phyloP scores from a whole-genome alignment of 2,113 vertebrate genomes.

The Sarotherodon lohbergeri region DNA sequence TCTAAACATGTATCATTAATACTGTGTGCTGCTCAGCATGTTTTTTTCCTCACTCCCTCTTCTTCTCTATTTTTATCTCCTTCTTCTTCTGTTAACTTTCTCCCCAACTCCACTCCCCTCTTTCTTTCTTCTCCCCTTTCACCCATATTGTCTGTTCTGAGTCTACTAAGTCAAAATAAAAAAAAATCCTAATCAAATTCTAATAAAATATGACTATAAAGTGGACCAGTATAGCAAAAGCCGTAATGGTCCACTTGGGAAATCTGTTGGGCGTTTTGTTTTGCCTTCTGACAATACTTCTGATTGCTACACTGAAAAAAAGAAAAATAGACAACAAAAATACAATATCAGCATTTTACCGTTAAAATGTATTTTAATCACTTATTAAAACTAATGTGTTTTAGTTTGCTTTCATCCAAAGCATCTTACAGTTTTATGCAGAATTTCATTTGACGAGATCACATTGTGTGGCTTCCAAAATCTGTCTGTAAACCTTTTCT shows the following conservation, averaged over 20 bases:
- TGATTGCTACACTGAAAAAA: not conserved
- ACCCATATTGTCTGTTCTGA: not conserved
- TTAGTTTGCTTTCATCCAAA: not conserved
- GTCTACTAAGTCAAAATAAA: not conserved
- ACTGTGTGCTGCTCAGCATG: not conserved
- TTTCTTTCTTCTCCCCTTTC: not conserved
- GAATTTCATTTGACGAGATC: not conserved
- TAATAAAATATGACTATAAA: not conserved
- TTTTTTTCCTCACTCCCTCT: not conserved
- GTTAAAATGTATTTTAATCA: not conserved
- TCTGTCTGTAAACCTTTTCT: fast-evolving
- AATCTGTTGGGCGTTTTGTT: not conserved
- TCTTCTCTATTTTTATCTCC: not conserved
- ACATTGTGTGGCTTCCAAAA: not conserved
- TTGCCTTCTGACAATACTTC: not conserved
- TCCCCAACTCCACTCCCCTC: not conserved
- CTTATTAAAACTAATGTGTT: not conserved
- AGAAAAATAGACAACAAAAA: not conserved
- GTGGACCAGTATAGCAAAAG: not conserved
- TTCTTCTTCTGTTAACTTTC: not conserved
- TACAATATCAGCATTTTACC: not conserved
- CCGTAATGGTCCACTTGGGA: not conserved
- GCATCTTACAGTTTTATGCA: not conserved
- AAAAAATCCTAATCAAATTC: not conserved
- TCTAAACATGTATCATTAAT: not conserved